Conservation (phyloP, 2,113 vertebrate genomes). For the Leucosticte australis region DNA sequence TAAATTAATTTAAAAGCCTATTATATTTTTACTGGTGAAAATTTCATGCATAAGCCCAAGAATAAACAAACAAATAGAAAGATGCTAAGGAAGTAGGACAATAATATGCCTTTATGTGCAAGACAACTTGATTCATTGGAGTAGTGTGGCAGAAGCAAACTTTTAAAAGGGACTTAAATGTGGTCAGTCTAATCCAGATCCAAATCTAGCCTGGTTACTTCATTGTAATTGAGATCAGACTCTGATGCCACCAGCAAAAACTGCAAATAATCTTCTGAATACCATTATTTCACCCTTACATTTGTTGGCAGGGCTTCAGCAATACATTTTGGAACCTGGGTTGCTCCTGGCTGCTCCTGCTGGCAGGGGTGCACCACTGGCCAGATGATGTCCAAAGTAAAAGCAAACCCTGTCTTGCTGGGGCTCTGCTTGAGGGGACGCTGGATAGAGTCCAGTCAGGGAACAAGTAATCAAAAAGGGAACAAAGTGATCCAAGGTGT, state of each 20-base stretch:
- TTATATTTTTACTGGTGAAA: conserved; percentile 50
- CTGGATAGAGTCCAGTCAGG: background rate
- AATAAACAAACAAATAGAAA: conserved; percentile 47
- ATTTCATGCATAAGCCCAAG: conserved; percentile 12
- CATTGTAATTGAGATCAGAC: conserved; percentile 29
- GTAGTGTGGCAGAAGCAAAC: background rate
- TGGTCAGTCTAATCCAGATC: conserved; percentile 27
- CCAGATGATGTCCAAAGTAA: background rate
- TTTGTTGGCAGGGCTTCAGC: background rate
- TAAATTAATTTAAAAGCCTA: conserved; percentile 24
- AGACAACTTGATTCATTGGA: conserved; percentile 34
- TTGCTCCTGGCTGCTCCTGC: background rate
- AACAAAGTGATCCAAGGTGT: background rate
- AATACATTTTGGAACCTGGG: background rate
- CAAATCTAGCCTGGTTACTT: conserved; percentile 1
- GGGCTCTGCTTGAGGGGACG: background rate
- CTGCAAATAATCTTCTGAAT: background rate
- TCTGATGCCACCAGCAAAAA: conserved; percentile 1
- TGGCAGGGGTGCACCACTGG: background rate
- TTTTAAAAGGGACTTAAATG: conserved; percentile 30
- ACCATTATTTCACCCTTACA: background rate
- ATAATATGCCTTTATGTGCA: conserved; percentile 13
- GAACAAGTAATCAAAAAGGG: background rate
- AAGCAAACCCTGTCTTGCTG: background rate
- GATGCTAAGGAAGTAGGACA: conserved; percentile 8